Evolutionary conservation across 2,888 invertebrate genomes (phyloP).

Genomic region (Drosophila paranaensis): DNA sequence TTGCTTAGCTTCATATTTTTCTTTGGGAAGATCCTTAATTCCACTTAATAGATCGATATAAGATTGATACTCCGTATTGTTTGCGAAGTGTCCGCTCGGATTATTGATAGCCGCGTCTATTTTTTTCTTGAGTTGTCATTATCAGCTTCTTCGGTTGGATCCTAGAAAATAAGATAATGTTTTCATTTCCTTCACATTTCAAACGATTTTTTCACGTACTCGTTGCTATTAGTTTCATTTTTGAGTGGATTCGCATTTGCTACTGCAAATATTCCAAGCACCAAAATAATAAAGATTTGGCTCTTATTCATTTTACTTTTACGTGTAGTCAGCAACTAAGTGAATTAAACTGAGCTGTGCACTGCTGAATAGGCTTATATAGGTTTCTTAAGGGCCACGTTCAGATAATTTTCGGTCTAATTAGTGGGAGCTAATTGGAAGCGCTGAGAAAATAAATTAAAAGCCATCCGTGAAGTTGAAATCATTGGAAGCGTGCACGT

Average conservation of each 20-base stretch:
- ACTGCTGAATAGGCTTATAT: background rate
- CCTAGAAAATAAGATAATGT: background rate
- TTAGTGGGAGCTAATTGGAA: background rate
- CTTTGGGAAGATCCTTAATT: rapidly evolving
- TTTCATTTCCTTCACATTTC: background rate
- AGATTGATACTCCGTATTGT: slow-evolving; percentile 8
- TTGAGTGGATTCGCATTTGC: too few species aligned
- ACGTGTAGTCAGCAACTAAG: background rate
- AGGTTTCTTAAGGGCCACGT: background rate
- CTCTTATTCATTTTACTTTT: background rate
- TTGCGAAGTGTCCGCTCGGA: background rate
- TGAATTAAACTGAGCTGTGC: background rate
- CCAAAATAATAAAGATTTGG: background rate
- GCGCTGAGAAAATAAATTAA: background rate
- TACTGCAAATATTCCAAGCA: background rate
- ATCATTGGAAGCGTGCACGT: background rate
- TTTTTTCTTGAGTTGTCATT: too few species aligned
- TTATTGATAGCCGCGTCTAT: background rate
- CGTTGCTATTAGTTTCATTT: too few species aligned
- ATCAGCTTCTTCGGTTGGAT: rapidly evolving
- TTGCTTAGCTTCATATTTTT: background rate
- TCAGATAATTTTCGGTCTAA: background rate
- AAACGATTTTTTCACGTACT: too few species aligned
- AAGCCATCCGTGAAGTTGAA: background rate
- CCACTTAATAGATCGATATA: background rate